Conservation (phyloP, 2,888 invertebrate genomes). For the Plutella xylostella region DNA sequence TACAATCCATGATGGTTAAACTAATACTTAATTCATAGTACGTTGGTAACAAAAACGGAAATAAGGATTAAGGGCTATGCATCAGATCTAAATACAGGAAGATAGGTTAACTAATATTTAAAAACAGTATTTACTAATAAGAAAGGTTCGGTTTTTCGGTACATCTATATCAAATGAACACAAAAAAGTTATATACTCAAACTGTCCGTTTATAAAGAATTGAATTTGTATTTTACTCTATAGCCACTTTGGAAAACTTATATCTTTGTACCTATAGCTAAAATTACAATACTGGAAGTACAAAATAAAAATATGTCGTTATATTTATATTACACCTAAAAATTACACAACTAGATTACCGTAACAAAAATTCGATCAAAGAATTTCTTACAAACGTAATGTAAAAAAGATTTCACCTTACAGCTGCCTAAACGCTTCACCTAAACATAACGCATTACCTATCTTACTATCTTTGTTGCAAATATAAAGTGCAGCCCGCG, state of each 20-base stretch:
- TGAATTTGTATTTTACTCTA: neutral
- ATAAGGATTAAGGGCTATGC: too few species aligned
- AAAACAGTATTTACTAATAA: too few species aligned
- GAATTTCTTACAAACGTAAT: slow-evolving; percentile 1
- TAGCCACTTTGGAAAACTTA: slow-evolving; percentile 2
- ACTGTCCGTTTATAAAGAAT: neutral
- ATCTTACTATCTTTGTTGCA: slow-evolving; percentile 5
- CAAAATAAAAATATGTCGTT: slow-evolving; percentile 1
- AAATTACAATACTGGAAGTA: slow-evolving; percentile 7
- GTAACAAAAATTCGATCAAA: neutral
- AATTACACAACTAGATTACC: neutral
- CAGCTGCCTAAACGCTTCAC: slow-evolving; percentile 3
- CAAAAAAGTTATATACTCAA: neutral
- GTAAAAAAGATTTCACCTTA: slow-evolving; percentile 3
- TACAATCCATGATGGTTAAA: too few species aligned
- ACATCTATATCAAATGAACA: too few species aligned
- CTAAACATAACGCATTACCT: slow-evolving; percentile 1
- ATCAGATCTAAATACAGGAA: too few species aligned
- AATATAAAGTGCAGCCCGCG: slow-evolving; percentile 4
- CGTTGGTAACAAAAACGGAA: too few species aligned
- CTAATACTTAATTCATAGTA: too few species aligned
- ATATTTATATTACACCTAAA: neutral
- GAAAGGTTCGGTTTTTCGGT: too few species aligned
- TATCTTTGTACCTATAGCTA: slow-evolving; percentile 5
- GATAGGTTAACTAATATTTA: too few species aligned